Evolutionary conservation across 2,888 invertebrate species (phyloP).

Genomic region (Synergus laeviventris): DNA sequence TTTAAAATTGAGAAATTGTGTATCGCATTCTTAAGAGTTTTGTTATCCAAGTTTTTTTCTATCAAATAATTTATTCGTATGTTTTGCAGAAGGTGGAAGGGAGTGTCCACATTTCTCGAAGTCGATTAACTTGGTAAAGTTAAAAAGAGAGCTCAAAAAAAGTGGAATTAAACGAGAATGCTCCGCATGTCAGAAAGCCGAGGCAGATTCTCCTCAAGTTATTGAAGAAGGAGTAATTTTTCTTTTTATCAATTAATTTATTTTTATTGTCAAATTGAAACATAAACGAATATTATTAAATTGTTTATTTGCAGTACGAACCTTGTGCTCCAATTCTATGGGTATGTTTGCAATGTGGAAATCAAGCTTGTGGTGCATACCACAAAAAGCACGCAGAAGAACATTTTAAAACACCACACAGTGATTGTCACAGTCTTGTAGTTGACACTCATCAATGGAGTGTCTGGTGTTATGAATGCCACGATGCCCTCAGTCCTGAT

Average conservation of each 20-base stretch:
- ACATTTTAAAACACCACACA: conserved; percentile 86
- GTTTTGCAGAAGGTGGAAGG: conserved; percentile 59
- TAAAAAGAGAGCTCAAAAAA: conserved; percentile 79
- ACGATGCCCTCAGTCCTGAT: conserved; percentile 81
- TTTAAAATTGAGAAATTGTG: neutral
- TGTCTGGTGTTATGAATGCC: conserved; percentile 89
- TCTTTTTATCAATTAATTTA: conserved; percentile 11
- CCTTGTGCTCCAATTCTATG: conserved; percentile 77
- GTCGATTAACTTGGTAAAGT: conserved; percentile 81
- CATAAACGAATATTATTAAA: neutral
- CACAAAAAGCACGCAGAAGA: conserved; percentile 84
- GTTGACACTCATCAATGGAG: conserved; percentile 85
- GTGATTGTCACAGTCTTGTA: conserved; percentile 86
- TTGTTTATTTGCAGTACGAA: conserved; percentile 54
- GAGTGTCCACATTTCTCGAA: conserved; percentile 83
- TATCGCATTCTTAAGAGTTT: neutral
- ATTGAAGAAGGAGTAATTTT: conserved; percentile 74
- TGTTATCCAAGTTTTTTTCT: conserved; percentile 20
- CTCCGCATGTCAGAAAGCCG: conserved; percentile 79
- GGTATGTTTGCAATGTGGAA: conserved; percentile 90
- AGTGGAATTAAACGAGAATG: conserved; percentile 80
- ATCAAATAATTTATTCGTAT: neutral
- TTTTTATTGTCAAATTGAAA: neutral
- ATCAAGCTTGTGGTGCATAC: conserved; percentile 85
- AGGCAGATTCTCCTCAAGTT: conserved; percentile 75